Evolutionary conservation across 2,113 vertebrate genomes (phyloP).

Genomic region (Mungos mungo): DNA sequence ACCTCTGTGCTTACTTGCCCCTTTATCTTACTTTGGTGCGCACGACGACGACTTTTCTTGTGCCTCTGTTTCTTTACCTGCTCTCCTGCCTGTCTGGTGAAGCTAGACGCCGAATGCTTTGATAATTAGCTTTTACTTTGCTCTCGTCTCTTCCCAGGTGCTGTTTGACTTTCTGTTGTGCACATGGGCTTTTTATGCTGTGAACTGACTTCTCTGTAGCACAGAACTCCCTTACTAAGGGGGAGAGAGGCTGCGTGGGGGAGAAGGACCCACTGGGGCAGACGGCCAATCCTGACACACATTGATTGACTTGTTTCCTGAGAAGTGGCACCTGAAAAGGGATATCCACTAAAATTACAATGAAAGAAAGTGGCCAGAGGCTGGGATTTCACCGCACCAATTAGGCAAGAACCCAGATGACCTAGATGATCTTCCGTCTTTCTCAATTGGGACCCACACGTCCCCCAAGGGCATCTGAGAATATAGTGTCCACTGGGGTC

Average conservation of each 20-base stretch:
- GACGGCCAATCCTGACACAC: accelerated
- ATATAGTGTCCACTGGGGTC: no score
- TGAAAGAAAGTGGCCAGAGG: not conserved
- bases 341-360: not conserved
- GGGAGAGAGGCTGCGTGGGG: not conserved
- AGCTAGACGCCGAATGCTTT: not conserved
- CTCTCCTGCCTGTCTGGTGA: not conserved
- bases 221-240: not conserved
- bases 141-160: not conserved
- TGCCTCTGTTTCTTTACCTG: accelerated
- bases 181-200: not conserved
- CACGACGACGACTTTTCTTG: accelerated
- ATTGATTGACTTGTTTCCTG: not conserved
- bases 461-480: not conserved
- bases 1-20: accelerated
- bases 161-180: accelerated
- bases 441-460: not conserved
- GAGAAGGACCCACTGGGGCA: not conserved
- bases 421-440: not conserved
- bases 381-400: no score
- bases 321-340: not conserved
- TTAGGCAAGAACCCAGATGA: not conserved
- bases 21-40: not conserved
- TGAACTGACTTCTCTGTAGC: not conserved
- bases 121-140: not conserved